Conservation (phyloP, 2,797 vertebrate genomes). For the Pipistrellus pygmaeus region DNA sequence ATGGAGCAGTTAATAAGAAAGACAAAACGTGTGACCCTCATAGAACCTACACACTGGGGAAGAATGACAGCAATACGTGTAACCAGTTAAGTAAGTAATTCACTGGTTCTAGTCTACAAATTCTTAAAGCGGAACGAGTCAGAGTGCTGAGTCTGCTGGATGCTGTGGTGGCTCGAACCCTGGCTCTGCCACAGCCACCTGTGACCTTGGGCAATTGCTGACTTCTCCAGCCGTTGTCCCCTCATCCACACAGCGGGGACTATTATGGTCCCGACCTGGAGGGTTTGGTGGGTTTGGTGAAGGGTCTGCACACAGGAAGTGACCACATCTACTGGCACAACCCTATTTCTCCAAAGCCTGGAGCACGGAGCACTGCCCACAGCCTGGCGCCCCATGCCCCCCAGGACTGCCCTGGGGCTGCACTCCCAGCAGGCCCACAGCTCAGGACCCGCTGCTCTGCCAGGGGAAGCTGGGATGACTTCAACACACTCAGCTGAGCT, state of each 20-base stretch:
- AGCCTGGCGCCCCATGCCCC: no score
- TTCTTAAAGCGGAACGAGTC: neutral
- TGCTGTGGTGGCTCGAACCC: neutral
- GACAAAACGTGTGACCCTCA: neutral
- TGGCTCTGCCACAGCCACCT: neutral
- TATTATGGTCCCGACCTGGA: neutral
- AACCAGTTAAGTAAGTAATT: neutral
- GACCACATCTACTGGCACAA: neutral
- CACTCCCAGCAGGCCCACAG: neutral
- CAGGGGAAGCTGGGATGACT: neutral
- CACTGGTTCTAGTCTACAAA: neutral
- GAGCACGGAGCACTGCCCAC: neutral
- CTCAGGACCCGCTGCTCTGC: neutral
- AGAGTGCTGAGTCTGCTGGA: neutral
- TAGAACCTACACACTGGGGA: neutral
- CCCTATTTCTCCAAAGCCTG: neutral
- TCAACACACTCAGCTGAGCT: neutral
- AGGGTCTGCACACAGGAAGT: neutral
- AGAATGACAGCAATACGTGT: neutral
- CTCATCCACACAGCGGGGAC: neutral
- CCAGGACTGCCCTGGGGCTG: no score
- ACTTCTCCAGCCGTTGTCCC: neutral
- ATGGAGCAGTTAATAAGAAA: slow-evolving; percentile 26
- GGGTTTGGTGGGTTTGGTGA: neutral
- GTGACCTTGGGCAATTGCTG: neutral